Conservation (phyloP, 2,797 vertebrate genomes). For the Myotis vivesi region DNA sequence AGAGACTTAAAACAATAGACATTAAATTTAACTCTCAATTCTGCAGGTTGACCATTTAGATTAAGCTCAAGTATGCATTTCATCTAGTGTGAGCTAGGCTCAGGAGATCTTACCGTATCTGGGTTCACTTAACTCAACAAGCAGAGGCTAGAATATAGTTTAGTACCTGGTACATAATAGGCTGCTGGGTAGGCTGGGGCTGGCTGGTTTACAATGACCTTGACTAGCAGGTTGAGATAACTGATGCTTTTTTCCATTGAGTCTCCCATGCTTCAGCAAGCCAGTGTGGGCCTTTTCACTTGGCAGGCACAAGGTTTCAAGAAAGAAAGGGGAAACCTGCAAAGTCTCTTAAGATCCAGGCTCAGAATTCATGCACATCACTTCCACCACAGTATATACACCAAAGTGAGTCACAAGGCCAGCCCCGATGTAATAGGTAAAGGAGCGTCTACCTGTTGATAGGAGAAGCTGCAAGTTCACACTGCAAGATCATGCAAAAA, state of each 20-base stretch:
- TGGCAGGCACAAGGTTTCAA: neutral
- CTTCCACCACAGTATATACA: neutral
- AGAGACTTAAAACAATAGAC: neutral
- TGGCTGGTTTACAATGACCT: neutral
- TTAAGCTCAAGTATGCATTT: neutral
- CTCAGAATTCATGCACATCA: neutral
- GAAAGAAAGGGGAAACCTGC: neutral
- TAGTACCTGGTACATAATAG: neutral
- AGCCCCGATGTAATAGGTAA: neutral
- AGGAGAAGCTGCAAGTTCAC: neutral
- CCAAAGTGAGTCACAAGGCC: neutral
- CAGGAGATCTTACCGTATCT: neutral
- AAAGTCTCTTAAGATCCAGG: neutral
- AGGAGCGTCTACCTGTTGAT: neutral
- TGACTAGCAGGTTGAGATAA: neutral
- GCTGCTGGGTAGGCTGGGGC: neutral
- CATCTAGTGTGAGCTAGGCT: neutral
- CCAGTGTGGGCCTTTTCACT: neutral
- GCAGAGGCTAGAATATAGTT: neutral
- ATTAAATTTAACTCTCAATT: neutral
- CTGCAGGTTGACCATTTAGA: neutral
- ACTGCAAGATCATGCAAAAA: neutral
- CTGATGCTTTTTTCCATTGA: neutral
- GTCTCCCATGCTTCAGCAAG: neutral
- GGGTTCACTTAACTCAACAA: neutral